These are phyloP conservation scores for Cirrhinus molitorella DNA, from an alignment of 2,797 vertebrate genomes.

Conservation along the genomic window DNA sequence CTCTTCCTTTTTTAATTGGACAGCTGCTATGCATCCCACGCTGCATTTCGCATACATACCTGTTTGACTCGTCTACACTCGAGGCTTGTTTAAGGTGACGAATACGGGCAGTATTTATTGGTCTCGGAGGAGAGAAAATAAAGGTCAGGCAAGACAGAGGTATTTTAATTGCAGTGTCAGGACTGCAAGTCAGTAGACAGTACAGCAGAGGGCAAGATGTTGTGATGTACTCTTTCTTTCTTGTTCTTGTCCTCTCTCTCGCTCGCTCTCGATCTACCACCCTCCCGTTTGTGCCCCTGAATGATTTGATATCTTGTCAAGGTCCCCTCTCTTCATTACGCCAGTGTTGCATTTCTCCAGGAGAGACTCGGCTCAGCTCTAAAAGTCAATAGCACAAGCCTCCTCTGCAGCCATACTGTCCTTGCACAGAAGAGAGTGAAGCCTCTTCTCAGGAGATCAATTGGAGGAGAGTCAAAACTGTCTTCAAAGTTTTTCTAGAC, in stretches of 20 bases:
- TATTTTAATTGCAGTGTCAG: constrained; percentile 81
- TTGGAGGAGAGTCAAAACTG: constrained; percentile 23
- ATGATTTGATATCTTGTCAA: constrained; percentile 68
- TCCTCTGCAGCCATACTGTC: constrained; percentile 37
- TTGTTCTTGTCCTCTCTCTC: constrained; percentile 26
- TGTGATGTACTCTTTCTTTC: constrained; percentile 41
- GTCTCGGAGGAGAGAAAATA: constrained; percentile 80
- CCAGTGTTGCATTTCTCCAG: constrained; percentile 59
- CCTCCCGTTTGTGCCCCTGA: constrained; percentile 36
- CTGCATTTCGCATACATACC: constrained; percentile 68
- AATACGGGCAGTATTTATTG: constrained; percentile 79
- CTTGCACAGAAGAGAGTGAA: constrained; percentile 47
- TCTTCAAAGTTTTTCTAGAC: constrained; percentile 31
- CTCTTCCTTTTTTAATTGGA: constrained; percentile 74
- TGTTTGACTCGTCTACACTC: constrained; percentile 70
- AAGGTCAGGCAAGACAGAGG: constrained; percentile 76
- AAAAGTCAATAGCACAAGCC: constrained; percentile 56
- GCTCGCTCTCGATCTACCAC: constrained; percentile 2
- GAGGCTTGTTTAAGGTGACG: constrained; percentile 79
- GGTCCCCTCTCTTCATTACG: constrained; percentile 58
- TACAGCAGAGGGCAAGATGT: constrained; percentile 43
- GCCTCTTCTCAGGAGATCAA: constrained; percentile 44
- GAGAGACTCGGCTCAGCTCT: constrained; percentile 55
- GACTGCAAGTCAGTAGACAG: constrained; percentile 64
- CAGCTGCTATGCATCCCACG: constrained; percentile 75